phyloP scores from a whole-genome alignment of 1,140 invertebrate genomes.

The Diorhabda carinulata region DNA sequence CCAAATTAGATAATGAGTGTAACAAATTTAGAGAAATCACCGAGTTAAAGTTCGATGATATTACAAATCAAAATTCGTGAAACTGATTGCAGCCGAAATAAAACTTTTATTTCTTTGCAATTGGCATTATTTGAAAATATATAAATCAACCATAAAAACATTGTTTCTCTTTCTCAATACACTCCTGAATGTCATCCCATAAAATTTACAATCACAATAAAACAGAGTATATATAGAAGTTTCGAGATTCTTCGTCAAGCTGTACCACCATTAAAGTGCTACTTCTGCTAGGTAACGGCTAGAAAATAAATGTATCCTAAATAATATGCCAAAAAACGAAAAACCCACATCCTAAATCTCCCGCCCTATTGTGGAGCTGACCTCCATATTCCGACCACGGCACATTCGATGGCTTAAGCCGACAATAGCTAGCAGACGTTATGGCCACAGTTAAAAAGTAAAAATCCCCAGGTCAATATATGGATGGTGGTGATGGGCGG shows the following conservation, averaged over 20 bases:
- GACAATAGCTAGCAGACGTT: conserved; percentile 14
- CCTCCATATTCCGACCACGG: conserved; percentile 8
- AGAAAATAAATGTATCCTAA: conserved; percentile 6
- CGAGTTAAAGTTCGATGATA: no score
- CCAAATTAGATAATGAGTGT: no score
- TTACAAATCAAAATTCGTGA: no score
- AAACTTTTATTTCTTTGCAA: no score
- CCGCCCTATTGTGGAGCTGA: conserved; percentile 1
- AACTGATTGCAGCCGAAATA: no score
- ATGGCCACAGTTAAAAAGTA: conserved; percentile 16
- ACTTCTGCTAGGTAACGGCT: neutral
- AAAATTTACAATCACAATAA: neutral
- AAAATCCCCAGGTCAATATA: conserved; percentile 14
- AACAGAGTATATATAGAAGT: neutral
- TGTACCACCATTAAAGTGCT: neutral
- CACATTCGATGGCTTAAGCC: conserved; percentile 9
- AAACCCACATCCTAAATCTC: conserved; percentile 3
- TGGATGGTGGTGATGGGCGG: conserved; percentile 7
- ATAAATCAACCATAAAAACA: no score
- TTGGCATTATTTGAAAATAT: no score
- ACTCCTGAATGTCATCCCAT: neutral
- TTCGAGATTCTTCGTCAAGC: neutral
- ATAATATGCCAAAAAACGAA: conserved; percentile 3
- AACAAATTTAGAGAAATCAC: no score
- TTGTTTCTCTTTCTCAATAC: no score